Conservation (phyloP, 2,888 invertebrate species). For the Nomada ruficornis region DNA sequence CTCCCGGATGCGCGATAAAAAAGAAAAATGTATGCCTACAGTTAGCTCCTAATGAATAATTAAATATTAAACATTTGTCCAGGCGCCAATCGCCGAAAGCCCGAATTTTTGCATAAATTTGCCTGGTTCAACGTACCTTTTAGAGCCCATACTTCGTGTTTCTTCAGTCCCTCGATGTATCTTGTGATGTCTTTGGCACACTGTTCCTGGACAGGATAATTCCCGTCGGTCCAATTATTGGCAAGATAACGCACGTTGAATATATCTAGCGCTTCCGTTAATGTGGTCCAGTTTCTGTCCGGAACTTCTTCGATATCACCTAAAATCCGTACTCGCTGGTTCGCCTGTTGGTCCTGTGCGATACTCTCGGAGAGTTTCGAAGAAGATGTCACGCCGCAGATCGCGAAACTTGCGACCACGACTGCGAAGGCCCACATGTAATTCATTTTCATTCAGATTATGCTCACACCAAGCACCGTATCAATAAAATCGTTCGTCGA, state of each 20-base stretch:
- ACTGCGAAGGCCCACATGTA: slow-evolving; percentile 7
- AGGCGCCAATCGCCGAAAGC: neutral
- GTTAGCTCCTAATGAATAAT: slow-evolving; percentile 21
- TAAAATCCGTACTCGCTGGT: slow-evolving; percentile 72
- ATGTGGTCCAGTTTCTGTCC: slow-evolving; percentile 76
- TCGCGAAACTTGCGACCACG: slow-evolving; percentile 30
- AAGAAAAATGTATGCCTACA: slow-evolving; percentile 18
- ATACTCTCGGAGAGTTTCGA: slow-evolving; percentile 22
- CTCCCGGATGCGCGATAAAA: slow-evolving; percentile 50
- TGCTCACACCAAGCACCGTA: slow-evolving; percentile 1
- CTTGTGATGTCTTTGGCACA: slow-evolving; percentile 79
- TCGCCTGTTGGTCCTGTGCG: slow-evolving; percentile 38
- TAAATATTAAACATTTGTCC: slow-evolving; percentile 4
- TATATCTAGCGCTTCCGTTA: slow-evolving; percentile 79
- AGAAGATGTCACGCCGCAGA: slow-evolving; percentile 16
- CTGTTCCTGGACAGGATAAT: slow-evolving; percentile 69
- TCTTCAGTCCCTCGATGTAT: slow-evolving; percentile 78
- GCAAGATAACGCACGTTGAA: slow-evolving; percentile 77
- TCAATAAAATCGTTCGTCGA: neutral
- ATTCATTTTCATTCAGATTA: slow-evolving; percentile 8
- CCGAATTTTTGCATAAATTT: neutral
- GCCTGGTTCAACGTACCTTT: slow-evolving; percentile 75
- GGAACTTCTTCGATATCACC: slow-evolving; percentile 45
- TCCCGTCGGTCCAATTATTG: slow-evolving; percentile 85
- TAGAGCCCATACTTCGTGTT: slow-evolving; percentile 81